These are phyloP conservation scores for Pseudotriccus pelzelni DNA, from an alignment of 2,797 vertebrate genomes.

Conservation along the genomic window DNA sequence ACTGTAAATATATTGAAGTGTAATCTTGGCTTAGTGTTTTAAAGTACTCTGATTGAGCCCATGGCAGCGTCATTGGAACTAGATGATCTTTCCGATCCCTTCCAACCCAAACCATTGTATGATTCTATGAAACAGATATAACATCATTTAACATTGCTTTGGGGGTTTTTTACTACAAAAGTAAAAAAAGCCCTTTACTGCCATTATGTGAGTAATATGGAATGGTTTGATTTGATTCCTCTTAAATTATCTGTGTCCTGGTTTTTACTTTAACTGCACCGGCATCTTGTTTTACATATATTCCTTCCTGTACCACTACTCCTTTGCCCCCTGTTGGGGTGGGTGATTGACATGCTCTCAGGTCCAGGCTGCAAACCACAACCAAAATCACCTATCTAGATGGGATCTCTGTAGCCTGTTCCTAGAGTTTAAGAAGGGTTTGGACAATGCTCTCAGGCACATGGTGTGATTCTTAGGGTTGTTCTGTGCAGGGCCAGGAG, in stretches of 20 bases:
- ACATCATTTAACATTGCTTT: background rate
- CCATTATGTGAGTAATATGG: background rate
- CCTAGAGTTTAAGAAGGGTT: background rate
- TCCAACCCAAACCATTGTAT: background rate
- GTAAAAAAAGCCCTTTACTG: background rate
- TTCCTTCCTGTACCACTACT: background rate
- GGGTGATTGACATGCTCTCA: background rate
- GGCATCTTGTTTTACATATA: accelerated
- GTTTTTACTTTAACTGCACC: background rate
- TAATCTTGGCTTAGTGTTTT: background rate
- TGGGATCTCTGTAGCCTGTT: background rate
- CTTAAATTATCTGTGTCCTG: background rate
- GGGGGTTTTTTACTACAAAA: background rate
- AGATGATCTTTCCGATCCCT: background rate
- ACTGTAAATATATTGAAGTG: background rate
- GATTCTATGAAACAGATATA: background rate
- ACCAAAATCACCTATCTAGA: too few species aligned
- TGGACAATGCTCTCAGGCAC: background rate
- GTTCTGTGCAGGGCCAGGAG: background rate
- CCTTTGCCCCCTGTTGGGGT: background rate
- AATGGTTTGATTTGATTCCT: background rate
- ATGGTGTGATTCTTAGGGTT: background rate
- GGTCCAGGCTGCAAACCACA: background rate
- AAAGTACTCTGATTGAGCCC: background rate
- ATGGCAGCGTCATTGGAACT: background rate